These are phyloP conservation scores for Torymus aiolomorphi DNA, from an alignment of 2,888 invertebrate species.

Conservation along the genomic window DNA sequence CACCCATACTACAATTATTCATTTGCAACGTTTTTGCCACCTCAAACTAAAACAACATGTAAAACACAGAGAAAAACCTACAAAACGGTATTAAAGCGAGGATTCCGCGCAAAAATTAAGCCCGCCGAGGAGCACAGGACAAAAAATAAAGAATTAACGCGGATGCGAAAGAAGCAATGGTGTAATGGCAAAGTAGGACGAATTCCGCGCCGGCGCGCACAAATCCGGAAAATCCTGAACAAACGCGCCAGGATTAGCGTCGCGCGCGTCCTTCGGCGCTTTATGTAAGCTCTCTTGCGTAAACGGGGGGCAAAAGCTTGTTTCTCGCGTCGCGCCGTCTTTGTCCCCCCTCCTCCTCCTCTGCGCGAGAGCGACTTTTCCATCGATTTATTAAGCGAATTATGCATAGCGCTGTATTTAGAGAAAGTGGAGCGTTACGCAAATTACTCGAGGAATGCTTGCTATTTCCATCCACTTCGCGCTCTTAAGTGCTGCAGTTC, in stretches of 20 bases:
- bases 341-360: not conserved
- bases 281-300: constrained; percentile 34
- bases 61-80: too few species aligned
- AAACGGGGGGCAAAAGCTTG: constrained; percentile 12
- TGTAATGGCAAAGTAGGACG: constrained; percentile 32
- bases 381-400: too few species aligned
- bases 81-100: too few species aligned
- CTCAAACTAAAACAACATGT: too few species aligned
- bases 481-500: too few species aligned
- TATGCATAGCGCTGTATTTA: too few species aligned
- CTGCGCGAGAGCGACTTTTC: not conserved
- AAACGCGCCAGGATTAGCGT: constrained; percentile 46
- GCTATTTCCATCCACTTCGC: not conserved
- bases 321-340: constrained; percentile 18
- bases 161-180: constrained; percentile 4
- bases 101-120: constrained; percentile 3
- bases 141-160: not conserved
- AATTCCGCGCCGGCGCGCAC: not conserved
- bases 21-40: too few species aligned
- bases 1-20: too few species aligned
- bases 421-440: too few species aligned
- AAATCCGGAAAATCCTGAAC: constrained; percentile 44
- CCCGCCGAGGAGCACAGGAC: too few species aligned
- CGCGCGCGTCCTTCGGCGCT: constrained; percentile 38
- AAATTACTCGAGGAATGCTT: too few species aligned